Conservation (phyloP, 64 coral and sea anemone species). For the Hydrozoanthus tunicans region DNA sequence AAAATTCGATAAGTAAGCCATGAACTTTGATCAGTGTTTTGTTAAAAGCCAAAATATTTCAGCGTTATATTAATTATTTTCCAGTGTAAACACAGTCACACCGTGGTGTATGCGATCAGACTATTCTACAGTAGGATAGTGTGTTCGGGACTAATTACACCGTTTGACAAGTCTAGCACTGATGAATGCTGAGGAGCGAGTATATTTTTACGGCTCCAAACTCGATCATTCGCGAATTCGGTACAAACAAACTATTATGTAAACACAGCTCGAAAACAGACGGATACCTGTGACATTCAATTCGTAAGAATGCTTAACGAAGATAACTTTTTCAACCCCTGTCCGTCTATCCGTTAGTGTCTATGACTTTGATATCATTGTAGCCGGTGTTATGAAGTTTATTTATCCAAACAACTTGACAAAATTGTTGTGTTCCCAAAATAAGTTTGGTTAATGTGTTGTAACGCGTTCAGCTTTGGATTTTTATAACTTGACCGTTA, state of each 20-base stretch:
- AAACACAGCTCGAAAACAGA: conserved; percentile 23
- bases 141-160: neutral
- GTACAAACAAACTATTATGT: conserved; percentile 28
- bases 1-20: neutral
- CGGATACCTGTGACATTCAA: conserved; percentile 34
- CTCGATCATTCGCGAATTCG: conserved; percentile 52
- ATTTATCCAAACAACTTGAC: neutral
- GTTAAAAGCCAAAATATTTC: conserved; percentile 23
- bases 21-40: conserved; percentile 15
- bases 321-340: neutral
- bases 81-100: conserved; percentile 46
- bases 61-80: neutral
- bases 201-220: neutral
- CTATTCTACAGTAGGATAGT: neutral
- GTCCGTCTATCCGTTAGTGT: neutral
- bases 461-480: neutral
- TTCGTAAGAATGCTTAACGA: conserved; percentile 64
- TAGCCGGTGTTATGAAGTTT: neutral
- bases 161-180: neutral
- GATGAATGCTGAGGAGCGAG: neutral
- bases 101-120: neutral
- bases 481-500: neutral
- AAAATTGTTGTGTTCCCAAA: neutral
- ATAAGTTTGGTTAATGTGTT: neutral
- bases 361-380: neutral